Base-by-base conservation (phyloP, 2,797 vertebrate genomes). In the Microctenopoma stevenorrisi region DNA sequence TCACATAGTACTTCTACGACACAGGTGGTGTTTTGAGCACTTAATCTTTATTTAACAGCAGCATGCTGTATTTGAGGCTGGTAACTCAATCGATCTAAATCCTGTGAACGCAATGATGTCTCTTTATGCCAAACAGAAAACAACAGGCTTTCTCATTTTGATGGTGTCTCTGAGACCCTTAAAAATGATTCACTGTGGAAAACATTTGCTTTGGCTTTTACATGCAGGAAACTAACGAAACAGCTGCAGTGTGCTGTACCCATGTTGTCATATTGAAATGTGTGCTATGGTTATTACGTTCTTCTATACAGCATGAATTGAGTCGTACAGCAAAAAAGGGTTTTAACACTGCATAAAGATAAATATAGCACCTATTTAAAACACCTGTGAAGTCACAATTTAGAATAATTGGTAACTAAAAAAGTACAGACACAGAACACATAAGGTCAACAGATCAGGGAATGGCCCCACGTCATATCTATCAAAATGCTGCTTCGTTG, bases 1-100 rank as follows among this genome's bases (percentile, higher is more conserved):
- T 18, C 63, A 35, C 61, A 64, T 49, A 76, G 61, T 81, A 81
- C 79, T 87, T 80, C 72, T 86, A 55, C 15, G 74, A 91, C 52
- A 51, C 86, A 88, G 89, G 87, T 86, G 87, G 81, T 10, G 52
- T 64, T 76, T 76, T 61, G 61, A 69, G 84, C 82, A 88, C 73
- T 81, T 73, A 69, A 78, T 84, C 64, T 77, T 60, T 68, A 70
- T 81, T 77, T 74, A 72, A 58, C 68, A 76, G 73, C 61, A 42
- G 65, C 68, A 54, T 48, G 37, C 38, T 65, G 71, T 51, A 55
- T 55, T 47, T 42, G 25, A 65, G 22, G 47, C 53, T n/a, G 51
- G 50, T 14, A 52, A 63, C 50, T 46, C 47, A 5, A 18, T 61
- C 46, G 26, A 56, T 76, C 49, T 53, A 56, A 74, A 64, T 66